Evolutionary conservation across 2,113 vertebrate species (phyloP), one percentile per base, ranked within the genome.

Genomic region (Rhombomys opimus): DNA sequence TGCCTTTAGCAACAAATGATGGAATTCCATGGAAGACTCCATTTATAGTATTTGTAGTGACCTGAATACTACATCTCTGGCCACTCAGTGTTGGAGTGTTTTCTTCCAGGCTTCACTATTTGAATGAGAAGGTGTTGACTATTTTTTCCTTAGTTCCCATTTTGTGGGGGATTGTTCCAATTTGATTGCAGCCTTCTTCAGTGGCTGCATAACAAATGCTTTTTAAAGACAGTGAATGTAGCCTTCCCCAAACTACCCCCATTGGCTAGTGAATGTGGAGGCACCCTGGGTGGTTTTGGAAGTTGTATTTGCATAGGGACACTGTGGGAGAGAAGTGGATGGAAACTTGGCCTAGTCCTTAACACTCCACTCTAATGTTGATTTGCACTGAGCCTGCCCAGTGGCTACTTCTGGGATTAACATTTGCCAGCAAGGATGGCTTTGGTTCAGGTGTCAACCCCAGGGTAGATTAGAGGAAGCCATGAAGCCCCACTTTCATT

Each of bases 221-320:
- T 81, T 63, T 68, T 32, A 76, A 59, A 6, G 8, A 35, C 57
- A 86, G 23, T 46, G 2, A 38, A 23, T 1, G 23, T 90, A 57
- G 85, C 78, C 32, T 32, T 27, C 32, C 72, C 63, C 41, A 87
- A 75, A 57, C 72, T 23, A 17, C 89, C n/a, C 41, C 30, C 14
- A 61, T 76, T 81, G 73, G 87, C 87, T 72, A 12, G 35, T 0
- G 76, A n/a, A n/a, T n/a, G n/a, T 6, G 41, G 20, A 18, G 68
- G 13, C 81, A n/a, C 41, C 65, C 52, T 92, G 85, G 89, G 94
- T 81, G 85, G 96, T 91, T 94, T 59, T 61, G 1, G 38, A 61
- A 72, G 95, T 75, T 81, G 92, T 92, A 90, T 59, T n/a, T n/a
- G n/a, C n/a, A n/a, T 67, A 70, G 1, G 23, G 85, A 46, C 89